Percentiles rank a stretch among this genome's conserved stretches.
Conservation (phyloP, 2,888 invertebrate species). For the Blastobasis lacticolella region DNA sequence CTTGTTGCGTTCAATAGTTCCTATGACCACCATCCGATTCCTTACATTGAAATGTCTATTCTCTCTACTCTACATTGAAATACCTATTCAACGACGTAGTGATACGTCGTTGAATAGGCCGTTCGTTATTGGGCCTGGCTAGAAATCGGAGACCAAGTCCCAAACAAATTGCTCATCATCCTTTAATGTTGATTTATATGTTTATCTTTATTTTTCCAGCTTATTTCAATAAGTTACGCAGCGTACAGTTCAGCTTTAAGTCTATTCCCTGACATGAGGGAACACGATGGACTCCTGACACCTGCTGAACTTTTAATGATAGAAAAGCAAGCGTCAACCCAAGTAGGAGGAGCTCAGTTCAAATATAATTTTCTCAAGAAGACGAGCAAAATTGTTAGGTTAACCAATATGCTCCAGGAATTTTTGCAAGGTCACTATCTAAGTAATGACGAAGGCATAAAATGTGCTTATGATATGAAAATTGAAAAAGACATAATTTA, state of each 20-base stretch:
- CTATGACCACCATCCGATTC: no score
- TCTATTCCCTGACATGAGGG: slow-evolving; percentile 63
- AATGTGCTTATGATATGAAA: no score
- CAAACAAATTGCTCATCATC: background rate
- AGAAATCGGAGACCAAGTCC: background rate
- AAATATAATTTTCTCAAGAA: slow-evolving; percentile 24
- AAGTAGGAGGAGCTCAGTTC: slow-evolving; percentile 37
- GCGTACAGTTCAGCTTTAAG: slow-evolving; percentile 63
- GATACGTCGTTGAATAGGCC: no score
- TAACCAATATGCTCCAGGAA: slow-evolving; percentile 47
- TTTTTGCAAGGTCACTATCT: slow-evolving; percentile 41
- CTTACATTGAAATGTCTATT: no score
- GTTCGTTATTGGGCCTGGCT: no score
- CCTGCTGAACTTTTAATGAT: slow-evolving; percentile 42
- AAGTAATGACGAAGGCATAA: no score
- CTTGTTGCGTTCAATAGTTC: no score
- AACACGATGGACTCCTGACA: slow-evolving; percentile 51
- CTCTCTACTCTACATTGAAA: no score
- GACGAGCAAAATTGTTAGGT: slow-evolving; percentile 29
- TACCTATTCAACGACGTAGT: no score
- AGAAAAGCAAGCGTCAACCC: slow-evolving; percentile 36
- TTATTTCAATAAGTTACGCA: slow-evolving; percentile 54
- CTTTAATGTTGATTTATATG: background rate
- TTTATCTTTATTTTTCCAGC: slow-evolving; percentile 26
- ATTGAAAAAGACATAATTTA: background rate